These are phyloP conservation scores for Pseudachorutes palmiensis DNA, from an alignment of 1,140 invertebrate genomes.

Conservation along the genomic window DNA sequence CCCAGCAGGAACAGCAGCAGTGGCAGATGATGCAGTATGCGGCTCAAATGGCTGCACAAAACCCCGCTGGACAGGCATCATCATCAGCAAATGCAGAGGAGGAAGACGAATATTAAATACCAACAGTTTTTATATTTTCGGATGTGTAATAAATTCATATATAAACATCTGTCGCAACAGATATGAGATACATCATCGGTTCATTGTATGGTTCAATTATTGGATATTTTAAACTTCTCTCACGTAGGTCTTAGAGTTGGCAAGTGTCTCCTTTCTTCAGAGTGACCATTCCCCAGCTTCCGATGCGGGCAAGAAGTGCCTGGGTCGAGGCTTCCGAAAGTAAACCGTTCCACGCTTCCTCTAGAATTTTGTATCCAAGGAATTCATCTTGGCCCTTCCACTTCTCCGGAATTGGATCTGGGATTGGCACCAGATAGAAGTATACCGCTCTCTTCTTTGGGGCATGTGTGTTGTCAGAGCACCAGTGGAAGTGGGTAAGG, in stretches of 20 bases:
- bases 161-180: no score
- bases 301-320: conserved; percentile 11
- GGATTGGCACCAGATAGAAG: conserved; percentile 14
- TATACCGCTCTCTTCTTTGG: conserved; percentile 15
- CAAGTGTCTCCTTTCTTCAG: conserved; percentile 20
- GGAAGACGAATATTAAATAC: conserved; percentile 31
- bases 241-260: no score
- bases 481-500: conserved; percentile 18
- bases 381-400: conserved; percentile 1
- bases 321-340: not conserved
- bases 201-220: not conserved
- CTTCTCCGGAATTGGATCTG: conserved; percentile 6
- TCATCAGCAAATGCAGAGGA: conserved; percentile 20
- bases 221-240: not conserved
- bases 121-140: not conserved
- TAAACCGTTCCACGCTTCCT: not conserved
- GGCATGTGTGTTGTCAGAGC: conserved; percentile 21
- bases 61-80: conserved; percentile 21
- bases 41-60: conserved; percentile 31
- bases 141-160: not conserved
- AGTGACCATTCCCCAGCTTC: conserved; percentile 9
- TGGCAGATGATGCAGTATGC: conserved; percentile 38
- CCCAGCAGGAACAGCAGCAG: conserved; percentile 33
- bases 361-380: conserved; percentile 5
- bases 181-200: no score